Base-by-base conservation (phyloP, 2,888 invertebrate species). In the Brachylomia viminalis region DNA sequence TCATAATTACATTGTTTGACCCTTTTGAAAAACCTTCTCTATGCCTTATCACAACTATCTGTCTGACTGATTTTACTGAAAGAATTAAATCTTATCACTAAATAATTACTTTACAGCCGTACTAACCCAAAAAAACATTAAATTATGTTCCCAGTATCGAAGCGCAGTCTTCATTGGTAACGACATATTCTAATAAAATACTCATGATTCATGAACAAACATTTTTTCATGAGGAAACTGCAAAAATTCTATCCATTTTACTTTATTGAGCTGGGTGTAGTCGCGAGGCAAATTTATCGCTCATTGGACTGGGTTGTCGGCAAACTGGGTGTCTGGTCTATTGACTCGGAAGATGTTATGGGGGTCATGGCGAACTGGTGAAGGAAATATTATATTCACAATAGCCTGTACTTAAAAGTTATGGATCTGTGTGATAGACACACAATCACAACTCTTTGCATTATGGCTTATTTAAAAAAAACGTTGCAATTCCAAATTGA, bases 261-360 rank as follows among this genome's bases (percentile, higher is more conserved):
- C n/a, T 66, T 72, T 38, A 77, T 62, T 70, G 65, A 72, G 78
- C 13, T 54, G 76, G 1, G 33, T 54, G 20, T 33, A 78, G 72
- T 65, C 65, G 27, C 45, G 30, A 20, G n/a, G 45, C 52, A 47
- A 61, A 72, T 77, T 38, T 72, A 77, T 72, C 38, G 65, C 58
- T 30, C 8, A 45, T 58, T 52, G 30, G 33, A 54, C 33, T 33
- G 23, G n/a, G 27, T 17, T 52, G 49, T 33, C 15, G 64, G 11
- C 30, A 15, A n/a, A 72, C 33, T 72, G n/a, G 52, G 58, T 33
- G 72, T 23, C 58, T 52, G n/a, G 71, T 33, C 54, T 54, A 72
- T 77, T 77, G 72, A 72, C 45, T 54, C 78, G 52, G 52, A 54
- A 59, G 65, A 66, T 72, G 45, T 54, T 65, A 71, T 58, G n/a